These are phyloP conservation scores for Hyla sarda DNA, from an alignment of 2,113 vertebrate genomes.

Conservation along the genomic window DNA sequence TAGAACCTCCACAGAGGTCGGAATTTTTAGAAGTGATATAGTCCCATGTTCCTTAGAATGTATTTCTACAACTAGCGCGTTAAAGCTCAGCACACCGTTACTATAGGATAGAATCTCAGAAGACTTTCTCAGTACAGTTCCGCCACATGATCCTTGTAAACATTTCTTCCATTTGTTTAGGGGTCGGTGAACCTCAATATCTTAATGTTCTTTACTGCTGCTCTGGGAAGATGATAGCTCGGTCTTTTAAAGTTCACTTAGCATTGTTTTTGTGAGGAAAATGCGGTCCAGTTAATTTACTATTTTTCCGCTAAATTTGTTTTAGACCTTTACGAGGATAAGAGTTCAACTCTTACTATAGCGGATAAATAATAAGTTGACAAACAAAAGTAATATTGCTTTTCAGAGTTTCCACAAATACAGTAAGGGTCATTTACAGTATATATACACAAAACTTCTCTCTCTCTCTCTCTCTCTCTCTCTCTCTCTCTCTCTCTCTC, in stretches of 20 bases:
- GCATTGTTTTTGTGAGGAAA: slow-evolving; percentile 1
- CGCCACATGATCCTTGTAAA: background rate
- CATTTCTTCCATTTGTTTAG: background rate
- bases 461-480: too few species aligned
- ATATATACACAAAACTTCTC: background rate
- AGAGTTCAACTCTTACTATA: background rate
- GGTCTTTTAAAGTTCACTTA: slow-evolving; percentile 40
- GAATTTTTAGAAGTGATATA: background rate
- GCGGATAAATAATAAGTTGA: background rate
- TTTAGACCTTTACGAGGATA: background rate
- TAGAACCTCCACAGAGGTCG: background rate
- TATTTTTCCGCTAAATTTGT: slow-evolving; percentile 29
- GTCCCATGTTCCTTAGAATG: background rate
- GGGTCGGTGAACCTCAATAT: slow-evolving; percentile 15
- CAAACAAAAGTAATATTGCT: background rate
- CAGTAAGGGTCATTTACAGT: background rate
- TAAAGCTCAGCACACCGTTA: background rate
- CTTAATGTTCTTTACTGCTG: slow-evolving; percentile 8
- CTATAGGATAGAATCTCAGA: background rate
- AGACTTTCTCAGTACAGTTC: background rate
- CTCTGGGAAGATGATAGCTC: background rate
- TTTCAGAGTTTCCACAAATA: background rate
- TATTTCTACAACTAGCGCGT: background rate
- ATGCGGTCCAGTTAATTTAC: slow-evolving; percentile 5
- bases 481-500: too few species aligned